Evolutionary conservation across 64 coral and sea anemone species (phyloP).

Genomic region (Catalaphyllia jardinei): DNA sequence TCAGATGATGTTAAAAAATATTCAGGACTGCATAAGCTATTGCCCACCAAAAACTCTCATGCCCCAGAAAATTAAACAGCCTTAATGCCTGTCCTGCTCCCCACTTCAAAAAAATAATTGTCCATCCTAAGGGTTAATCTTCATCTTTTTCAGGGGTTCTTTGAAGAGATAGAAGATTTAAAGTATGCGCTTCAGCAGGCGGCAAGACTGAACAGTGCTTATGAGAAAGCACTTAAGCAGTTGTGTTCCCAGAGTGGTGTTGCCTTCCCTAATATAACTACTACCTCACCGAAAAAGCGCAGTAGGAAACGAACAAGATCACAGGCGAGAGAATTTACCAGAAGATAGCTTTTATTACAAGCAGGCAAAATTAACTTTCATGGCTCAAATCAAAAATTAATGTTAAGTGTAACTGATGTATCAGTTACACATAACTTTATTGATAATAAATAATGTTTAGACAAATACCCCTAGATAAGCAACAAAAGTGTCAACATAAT

Average conservation of each 20-base stretch:
- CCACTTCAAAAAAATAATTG: neutral
- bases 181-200: conserved; percentile 92
- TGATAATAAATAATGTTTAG: no score
- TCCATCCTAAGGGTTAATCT: neutral
- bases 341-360: neutral
- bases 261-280: conserved; percentile 65
- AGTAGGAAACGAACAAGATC: conserved; percentile 61
- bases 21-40: no score
- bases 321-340: conserved; percentile 62
- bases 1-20: no score
- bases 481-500: no score
- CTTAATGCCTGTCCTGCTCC: neutral
- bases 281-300: conserved; percentile 53
- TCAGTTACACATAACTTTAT: no score
- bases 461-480: no score
- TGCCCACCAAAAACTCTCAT: no score
- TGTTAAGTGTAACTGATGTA: no score
- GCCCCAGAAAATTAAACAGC: no score
- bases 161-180: conserved; percentile 93
- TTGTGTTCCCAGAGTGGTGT: conserved; percentile 85
- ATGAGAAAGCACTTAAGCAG: conserved; percentile 78
- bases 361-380: neutral
- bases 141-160: conserved; percentile 76
- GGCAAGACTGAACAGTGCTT: conserved; percentile 83
- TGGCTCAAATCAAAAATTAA: neutral